These are phyloP conservation scores for Carabus problematicus DNA, from an alignment of 2,888 invertebrate species.

Conservation along the genomic window DNA sequence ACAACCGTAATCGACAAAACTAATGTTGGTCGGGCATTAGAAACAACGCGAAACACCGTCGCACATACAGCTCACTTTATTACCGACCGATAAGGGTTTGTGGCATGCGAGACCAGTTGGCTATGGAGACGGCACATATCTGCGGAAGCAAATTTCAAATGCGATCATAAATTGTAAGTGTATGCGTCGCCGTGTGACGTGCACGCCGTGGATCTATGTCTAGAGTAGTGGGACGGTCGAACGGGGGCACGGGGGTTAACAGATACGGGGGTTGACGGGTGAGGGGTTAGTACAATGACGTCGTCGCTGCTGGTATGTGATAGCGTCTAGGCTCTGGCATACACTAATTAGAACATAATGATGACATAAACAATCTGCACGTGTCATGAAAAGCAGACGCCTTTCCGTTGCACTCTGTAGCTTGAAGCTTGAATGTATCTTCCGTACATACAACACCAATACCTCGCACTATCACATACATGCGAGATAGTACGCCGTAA, in stretches of 20 bases:
- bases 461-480: too few species aligned
- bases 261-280: constrained; percentile 12
- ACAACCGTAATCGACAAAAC: constrained; percentile 10
- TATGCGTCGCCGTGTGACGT: constrained; percentile 46
- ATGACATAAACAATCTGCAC: constrained; percentile 43
- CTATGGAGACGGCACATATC: constrained; percentile 42
- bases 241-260: constrained; percentile 7
- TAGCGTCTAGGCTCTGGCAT: constrained; percentile 24
- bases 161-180: constrained; percentile 48
- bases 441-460: background rate
- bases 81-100: constrained; percentile 45
- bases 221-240: constrained; percentile 36
- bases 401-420: background rate
- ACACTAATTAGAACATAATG: constrained; percentile 43
- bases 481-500: too few species aligned
- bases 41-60: constrained; percentile 31
- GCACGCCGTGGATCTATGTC: constrained; percentile 44
- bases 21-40: constrained; percentile 18
- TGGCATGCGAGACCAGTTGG: constrained; percentile 22
- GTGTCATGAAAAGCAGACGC: constrained; percentile 30
- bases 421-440: background rate
- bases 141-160: constrained; percentile 49
- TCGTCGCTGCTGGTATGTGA: constrained; percentile 11
- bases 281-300: background rate
- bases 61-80: constrained; percentile 44